Evolutionary conservation across 2,797 vertebrate genomes (phyloP).

Genomic region (Pseudotriccus pelzelni): DNA sequence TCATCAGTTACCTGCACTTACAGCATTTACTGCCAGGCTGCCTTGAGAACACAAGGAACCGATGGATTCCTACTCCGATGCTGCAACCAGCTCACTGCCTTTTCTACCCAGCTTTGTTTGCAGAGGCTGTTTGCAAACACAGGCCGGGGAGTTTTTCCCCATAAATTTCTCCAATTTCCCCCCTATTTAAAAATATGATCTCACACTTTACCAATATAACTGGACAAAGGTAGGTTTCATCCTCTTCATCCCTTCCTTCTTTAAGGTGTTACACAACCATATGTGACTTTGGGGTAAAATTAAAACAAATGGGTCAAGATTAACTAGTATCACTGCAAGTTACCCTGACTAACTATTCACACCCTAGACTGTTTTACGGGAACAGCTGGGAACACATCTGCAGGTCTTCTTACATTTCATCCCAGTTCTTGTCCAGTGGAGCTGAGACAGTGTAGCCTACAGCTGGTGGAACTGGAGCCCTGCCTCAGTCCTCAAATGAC

Average conservation of each 20-base stretch:
- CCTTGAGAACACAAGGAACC: not conserved
- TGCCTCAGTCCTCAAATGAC: not conserved
- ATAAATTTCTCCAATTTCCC: not conserved
- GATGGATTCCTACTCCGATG: not conserved
- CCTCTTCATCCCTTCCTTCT: not conserved
- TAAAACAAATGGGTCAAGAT: not conserved
- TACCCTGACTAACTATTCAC: not conserved
- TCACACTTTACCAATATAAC: not conserved
- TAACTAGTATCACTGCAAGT: not conserved
- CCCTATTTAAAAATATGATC: not conserved
- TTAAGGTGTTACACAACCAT: not conserved
- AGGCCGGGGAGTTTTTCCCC: not conserved
- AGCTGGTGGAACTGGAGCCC: not conserved
- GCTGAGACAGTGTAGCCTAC: not conserved
- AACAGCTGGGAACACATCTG: not conserved
- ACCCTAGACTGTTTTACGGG: not conserved
- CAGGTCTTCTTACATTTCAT: not conserved
- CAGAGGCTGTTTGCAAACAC: not conserved
- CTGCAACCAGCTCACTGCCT: not conserved
- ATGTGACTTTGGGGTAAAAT: not conserved
- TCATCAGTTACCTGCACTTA: not conserved
- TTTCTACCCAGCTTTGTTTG: not conserved
- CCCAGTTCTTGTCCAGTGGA: not conserved
- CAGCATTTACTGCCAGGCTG: not conserved
- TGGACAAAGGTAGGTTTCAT: not conserved